Percentiles rank a stretch among this genome's conserved stretches.
Evolutionary conservation across 2,797 vertebrate genomes (phyloP).

Genomic region (Schizopygopsis pylzovi): DNA sequence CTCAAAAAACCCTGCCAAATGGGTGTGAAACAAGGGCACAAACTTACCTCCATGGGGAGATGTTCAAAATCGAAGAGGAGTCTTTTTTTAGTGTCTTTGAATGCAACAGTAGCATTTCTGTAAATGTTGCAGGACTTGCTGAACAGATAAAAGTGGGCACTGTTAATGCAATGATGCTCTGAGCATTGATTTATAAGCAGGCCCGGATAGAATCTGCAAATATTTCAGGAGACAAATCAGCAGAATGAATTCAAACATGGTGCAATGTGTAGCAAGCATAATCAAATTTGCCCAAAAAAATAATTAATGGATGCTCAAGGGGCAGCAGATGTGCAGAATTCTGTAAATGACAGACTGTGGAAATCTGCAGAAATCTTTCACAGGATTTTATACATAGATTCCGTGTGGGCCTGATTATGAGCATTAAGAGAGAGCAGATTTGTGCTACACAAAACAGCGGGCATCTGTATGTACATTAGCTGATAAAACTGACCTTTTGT

Average conservation of each 20-base stretch:
- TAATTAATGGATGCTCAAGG: conserved; percentile 24
- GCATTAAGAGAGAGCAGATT: conserved; percentile 70
- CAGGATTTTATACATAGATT: not conserved
- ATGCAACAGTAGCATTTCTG: conserved; percentile 83
- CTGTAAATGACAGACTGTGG: not conserved
- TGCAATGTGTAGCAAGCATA: conserved; percentile 26
- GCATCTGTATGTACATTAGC: conserved; percentile 71
- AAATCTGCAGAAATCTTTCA: not conserved
- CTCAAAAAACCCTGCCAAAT: conserved; percentile 39
- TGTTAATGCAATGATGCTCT: conserved; percentile 71
- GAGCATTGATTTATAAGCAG: conserved; percentile 73
- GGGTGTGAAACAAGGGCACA: conserved; percentile 45
- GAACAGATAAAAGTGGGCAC: conserved; percentile 66
- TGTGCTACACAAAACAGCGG: conserved; percentile 74
- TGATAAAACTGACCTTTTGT: conserved; percentile 84
- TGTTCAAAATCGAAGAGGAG: conserved; percentile 58
- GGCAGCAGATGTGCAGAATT: not conserved
- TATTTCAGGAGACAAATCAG: not conserved
- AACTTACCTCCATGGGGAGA: conserved; percentile 43
- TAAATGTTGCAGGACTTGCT: conserved; percentile 77
- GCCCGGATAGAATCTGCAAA: conserved; percentile 14
- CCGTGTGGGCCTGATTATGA: conserved; percentile 27
- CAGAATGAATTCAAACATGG: not conserved
- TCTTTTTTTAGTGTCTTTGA: conserved; percentile 48
- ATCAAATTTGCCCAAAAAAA: not conserved